Evolutionary conservation across 2,797 vertebrate genomes (phyloP).

Genomic region (Hybognathus amarus): DNA sequence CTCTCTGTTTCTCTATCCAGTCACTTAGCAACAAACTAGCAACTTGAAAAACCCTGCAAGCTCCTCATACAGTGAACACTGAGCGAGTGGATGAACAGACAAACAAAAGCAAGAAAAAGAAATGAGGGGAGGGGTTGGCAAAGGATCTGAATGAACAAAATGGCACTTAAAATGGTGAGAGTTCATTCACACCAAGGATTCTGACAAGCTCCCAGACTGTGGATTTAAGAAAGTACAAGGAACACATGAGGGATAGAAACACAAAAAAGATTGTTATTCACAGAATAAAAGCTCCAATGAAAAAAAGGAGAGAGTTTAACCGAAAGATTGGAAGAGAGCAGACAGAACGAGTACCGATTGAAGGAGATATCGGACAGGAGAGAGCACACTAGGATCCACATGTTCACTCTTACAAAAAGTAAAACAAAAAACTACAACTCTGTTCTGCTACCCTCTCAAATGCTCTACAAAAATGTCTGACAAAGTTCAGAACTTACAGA

Average conservation of each 20-base stretch:
- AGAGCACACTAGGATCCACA: neutral
- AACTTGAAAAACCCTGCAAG: conserved; percentile 27
- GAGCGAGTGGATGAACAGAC: conserved; percentile 33
- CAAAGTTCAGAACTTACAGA: neutral
- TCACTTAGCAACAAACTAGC: conserved; percentile 67
- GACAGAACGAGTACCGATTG: neutral
- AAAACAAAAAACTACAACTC: neutral
- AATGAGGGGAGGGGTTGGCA: neutral
- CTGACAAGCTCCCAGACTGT: neutral
- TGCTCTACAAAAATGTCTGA: neutral
- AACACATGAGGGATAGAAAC: neutral
- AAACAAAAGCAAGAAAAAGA: conserved; percentile 32
- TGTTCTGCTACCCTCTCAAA: no score
- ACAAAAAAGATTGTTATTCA: neutral
- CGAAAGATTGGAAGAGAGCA: neutral
- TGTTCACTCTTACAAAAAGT: neutral
- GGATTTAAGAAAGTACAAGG: neutral
- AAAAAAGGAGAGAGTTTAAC: neutral
- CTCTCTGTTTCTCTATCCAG: conserved; percentile 31
- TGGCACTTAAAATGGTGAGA: conserved; percentile 14
- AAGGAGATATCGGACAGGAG: conserved; percentile 7
- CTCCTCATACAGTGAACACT: conserved; percentile 14
- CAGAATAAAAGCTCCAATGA: neutral
- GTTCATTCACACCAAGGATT: conserved; percentile 2
- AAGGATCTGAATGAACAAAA: neutral